These are phyloP conservation scores for Drosophila eugracilis DNA, from an alignment of 1,140 invertebrate genomes.

Conservation along the genomic window DNA sequence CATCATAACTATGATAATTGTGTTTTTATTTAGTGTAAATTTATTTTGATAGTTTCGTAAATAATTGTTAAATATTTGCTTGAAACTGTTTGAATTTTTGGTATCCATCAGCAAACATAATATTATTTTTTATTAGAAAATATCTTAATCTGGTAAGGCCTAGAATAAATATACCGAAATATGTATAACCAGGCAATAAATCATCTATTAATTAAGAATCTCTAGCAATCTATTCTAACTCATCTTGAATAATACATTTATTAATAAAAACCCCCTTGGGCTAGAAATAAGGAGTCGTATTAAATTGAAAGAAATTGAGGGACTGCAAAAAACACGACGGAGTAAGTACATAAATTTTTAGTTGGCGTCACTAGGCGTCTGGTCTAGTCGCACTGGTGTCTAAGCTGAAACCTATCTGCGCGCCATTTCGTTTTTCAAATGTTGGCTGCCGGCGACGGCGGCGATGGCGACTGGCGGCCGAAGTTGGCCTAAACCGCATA, in stretches of 20 bases:
- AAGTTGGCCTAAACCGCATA: slow-evolving; percentile 67
- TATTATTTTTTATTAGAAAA: too few relatives aligned
- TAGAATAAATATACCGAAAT: background rate
- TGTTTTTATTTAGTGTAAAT: background rate
- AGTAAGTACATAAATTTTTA: slow-evolving; percentile 71
- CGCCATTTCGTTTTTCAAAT: slow-evolving; percentile 75
- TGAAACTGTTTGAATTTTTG: too few relatives aligned
- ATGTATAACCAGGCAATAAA: background rate
- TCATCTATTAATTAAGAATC: background rate
- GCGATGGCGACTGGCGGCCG: slow-evolving; percentile 71
- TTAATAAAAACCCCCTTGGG: background rate
- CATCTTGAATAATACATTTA: slow-evolving; percentile 25
- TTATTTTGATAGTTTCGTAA: background rate
- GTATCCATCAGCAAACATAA: too few relatives aligned
- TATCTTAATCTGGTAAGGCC: too few relatives aligned
- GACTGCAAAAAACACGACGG: slow-evolving; percentile 51
- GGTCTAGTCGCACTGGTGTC: slow-evolving; percentile 76
- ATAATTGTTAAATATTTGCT: too few relatives aligned
- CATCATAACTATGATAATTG: background rate
- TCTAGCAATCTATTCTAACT: background rate
- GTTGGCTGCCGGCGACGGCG: slow-evolving; percentile 66
- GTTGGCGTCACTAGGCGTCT: slow-evolving; percentile 77
- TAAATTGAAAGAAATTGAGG: slow-evolving; percentile 49
- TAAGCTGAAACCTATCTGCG: slow-evolving; percentile 77
- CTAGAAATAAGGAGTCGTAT: slow-evolving; percentile 49